These are phyloP conservation scores for Rhinatrema bivittatum DNA, from an alignment of 2,797 vertebrate genomes.

Conservation along the genomic window DNA sequence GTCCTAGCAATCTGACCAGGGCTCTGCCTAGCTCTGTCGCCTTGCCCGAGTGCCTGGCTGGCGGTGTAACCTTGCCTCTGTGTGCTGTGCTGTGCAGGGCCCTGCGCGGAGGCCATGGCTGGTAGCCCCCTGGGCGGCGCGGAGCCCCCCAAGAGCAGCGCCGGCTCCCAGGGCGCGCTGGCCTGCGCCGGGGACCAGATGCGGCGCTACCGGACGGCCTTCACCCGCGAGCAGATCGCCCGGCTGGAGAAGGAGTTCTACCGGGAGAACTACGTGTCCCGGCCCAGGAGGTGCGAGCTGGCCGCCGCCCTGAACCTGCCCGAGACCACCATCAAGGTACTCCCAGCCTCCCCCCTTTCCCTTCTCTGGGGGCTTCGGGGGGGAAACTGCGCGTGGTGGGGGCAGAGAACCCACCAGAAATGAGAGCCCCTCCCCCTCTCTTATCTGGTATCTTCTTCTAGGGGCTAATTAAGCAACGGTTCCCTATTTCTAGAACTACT, in stretches of 20 bases:
- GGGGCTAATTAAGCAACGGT: no score
- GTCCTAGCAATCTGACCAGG: no score
- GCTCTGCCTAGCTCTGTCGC: no score
- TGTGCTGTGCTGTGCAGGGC: slow-evolving; percentile 43
- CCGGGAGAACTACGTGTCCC: slow-evolving; percentile 94
- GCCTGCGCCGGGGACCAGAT: slow-evolving; percentile 88
- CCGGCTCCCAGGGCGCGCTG: slow-evolving; percentile 67
- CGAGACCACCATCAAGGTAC: slow-evolving; percentile 96
- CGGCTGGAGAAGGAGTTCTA: slow-evolving; percentile 97
- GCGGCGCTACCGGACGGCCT: slow-evolving; percentile 92
- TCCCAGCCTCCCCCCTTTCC: no score
- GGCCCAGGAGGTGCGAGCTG: slow-evolving; percentile 89
- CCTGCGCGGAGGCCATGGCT: slow-evolving; percentile 44
- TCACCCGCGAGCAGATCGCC: slow-evolving; percentile 92
- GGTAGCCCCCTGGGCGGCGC: slow-evolving; percentile 42
- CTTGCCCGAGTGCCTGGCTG: no score
- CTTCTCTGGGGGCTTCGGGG: no score
- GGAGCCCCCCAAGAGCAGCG: slow-evolving; percentile 49
- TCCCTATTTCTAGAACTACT: no score
- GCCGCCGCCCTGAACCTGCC: slow-evolving; percentile 91
- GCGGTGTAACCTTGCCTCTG: no score
- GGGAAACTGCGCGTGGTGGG: no score
- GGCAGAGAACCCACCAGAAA: no score
- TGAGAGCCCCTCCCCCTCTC: no score
- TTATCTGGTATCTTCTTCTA: no score